Evolutionary conservation across 1,140 invertebrate species (phyloP).

Genomic region (Ceratina japonica): DNA sequence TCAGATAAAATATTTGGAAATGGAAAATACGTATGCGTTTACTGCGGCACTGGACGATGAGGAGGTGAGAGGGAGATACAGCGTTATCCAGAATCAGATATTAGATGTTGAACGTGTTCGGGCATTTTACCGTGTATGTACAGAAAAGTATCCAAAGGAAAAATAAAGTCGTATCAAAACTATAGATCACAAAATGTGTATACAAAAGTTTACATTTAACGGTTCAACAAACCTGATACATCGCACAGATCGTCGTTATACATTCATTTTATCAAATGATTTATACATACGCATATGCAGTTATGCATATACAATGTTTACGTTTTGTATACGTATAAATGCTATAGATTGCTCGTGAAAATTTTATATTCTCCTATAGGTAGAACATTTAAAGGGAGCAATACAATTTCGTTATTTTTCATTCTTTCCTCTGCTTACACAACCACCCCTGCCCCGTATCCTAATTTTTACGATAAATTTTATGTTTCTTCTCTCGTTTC

Average conservation of each 20-base stretch:
- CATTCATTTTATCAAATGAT: constrained; percentile 41
- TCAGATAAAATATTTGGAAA: no score
- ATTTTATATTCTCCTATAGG: constrained; percentile 29
- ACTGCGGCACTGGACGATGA: no score
- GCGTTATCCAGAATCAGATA: constrained; percentile 36
- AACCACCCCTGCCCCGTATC: not conserved
- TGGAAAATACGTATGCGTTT: no score
- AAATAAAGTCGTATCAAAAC: constrained; percentile 47
- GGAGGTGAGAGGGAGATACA: constrained; percentile 12
- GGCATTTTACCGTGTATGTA: constrained; percentile 21
- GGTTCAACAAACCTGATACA: constrained; percentile 37
- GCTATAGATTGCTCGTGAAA: constrained; percentile 45
- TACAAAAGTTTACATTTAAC: constrained; percentile 47
- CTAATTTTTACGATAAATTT: not conserved
- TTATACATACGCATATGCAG: constrained; percentile 30
- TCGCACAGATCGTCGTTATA: constrained; percentile 26
- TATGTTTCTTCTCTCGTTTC: not conserved
- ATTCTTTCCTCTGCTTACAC: not conserved
- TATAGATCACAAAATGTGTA: constrained; percentile 42
- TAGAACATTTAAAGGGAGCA: constrained; percentile 33
- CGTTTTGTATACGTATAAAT: constrained; percentile 39
- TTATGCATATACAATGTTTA: constrained; percentile 10
- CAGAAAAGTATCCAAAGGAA: constrained; percentile 41
- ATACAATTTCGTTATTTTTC: constrained; percentile 14
- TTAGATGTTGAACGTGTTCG: constrained; percentile 10